Evolutionary conservation across 2,113 vertebrate genomes (phyloP), one percentile per base, ranked within the genome.

Genomic region (Albula glossodonta): DNA sequence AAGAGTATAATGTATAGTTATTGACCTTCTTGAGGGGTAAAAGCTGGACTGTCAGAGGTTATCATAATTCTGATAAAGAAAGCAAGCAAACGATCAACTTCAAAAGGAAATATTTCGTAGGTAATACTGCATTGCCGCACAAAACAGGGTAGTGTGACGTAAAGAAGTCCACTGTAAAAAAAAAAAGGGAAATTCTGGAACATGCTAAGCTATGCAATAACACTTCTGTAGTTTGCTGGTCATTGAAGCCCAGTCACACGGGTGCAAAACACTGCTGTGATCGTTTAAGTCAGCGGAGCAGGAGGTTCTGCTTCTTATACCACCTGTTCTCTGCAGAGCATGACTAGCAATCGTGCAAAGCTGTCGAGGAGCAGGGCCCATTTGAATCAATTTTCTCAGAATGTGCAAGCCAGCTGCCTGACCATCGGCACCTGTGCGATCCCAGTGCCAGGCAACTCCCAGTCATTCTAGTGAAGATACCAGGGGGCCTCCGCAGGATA

Each of bases 191-290:
- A 15, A 17, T 63, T 9, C 60, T 15, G 3, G 60, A 4, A 63
- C 60, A 15, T 19, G 4, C 10, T 17, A 63, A 9, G 60, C 11
- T 63, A 15, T 12, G 60, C 10, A 80, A 66, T 66, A 66, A 22
- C 51, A 52, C 22, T 81, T 81, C 19, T 17, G 13, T 53, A n/a
- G 80, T 52, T 17, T 51, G 51, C 4, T 81, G 48, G 3, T 25
- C 50, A 81, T 4, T 5, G n/a, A 12, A 10, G 11, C 11, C 31
- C 41, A 60, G 31, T 25, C 50, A 15, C 51, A 56, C 11, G 6
- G 81, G 81, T 63, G 51, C 57, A 60, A 60, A 41, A 49, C 81
- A 83, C 17, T 83, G 53, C 80, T 10, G n/a, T 66, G 15, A 22
- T 66, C 4, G 22, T 66, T 66, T 66, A 66, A 19, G 17, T 19